phyloP scores from a whole-genome alignment of 2,113 vertebrate species.

The Sinosuthora webbiana region DNA sequence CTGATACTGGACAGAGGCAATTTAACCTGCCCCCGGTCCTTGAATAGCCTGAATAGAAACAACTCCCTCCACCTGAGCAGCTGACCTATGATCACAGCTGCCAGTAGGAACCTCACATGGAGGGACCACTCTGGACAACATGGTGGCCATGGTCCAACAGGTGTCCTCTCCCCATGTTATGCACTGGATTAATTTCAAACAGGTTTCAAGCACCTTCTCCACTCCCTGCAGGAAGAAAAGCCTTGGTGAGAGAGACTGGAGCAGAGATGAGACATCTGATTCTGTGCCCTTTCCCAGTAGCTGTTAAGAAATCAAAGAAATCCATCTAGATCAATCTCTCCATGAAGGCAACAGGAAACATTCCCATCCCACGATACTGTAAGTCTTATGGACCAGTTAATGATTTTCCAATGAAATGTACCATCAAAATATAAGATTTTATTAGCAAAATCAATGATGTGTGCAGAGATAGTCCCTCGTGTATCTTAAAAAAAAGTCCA shows the following conservation, averaged over 20 bases:
- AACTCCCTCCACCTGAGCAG: background rate
- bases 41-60: background rate
- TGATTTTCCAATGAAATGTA: constrained; percentile 29
- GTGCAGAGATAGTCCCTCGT: background rate
- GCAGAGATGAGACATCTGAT: background rate
- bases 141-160: accelerated
- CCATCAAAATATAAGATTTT: constrained; percentile 49
- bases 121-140: background rate
- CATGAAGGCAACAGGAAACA: constrained; percentile 4
- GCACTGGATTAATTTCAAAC: background rate
- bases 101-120: background rate
- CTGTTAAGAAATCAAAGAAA: background rate
- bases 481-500: background rate
- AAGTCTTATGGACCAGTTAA: constrained; percentile 31
- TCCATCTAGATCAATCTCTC: background rate
- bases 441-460: constrained; percentile 52
- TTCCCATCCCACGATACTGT: background rate
- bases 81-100: background rate
- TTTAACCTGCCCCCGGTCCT: accelerated
- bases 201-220: background rate
- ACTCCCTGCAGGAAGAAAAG: background rate
- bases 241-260: background rate
- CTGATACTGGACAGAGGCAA: background rate
- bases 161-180: background rate
- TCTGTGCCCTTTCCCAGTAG: background rate